Evolutionary conservation across 2,888 invertebrate species (phyloP).

Genomic region (Napeogenes inachia): DNA sequence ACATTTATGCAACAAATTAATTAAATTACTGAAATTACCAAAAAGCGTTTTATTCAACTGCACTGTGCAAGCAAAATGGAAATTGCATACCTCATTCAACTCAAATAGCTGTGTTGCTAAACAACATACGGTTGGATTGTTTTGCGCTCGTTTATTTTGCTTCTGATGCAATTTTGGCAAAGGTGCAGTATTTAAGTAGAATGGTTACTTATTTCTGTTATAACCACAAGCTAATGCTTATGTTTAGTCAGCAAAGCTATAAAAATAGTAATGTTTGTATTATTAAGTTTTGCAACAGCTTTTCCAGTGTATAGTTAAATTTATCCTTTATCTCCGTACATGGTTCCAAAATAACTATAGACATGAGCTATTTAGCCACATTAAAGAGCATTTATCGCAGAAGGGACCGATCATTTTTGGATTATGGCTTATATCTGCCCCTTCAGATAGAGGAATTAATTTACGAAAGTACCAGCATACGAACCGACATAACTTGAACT

Average conservation of each 20-base stretch:
- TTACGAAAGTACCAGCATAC: conserved; percentile 49
- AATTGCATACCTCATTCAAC: conserved; percentile 15
- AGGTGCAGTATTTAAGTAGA: too few species aligned
- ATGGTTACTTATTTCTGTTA: too few species aligned
- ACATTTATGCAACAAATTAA: too few species aligned
- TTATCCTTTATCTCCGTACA: too few species aligned
- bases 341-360: too few species aligned
- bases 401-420: conserved; percentile 73
- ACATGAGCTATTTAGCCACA: conserved; percentile 53
- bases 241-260: too few species aligned
- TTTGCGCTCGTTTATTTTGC: background rate
- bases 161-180: background rate
- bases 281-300: too few species aligned
- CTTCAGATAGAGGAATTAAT: conserved; percentile 71
- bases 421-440: conserved; percentile 72
- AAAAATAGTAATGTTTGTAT: too few species aligned
- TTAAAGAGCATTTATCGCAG: conserved; percentile 69
- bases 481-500: conserved; percentile 48
- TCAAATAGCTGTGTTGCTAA: background rate
- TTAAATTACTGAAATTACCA: too few species aligned
- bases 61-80: conserved; percentile 23
- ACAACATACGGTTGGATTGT: background rate
- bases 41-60: too few species aligned
- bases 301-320: too few species aligned
- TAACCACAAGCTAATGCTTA: too few species aligned